phyloP scores from a whole-genome alignment of 1,140 invertebrate species.

The Physella acuta region DNA sequence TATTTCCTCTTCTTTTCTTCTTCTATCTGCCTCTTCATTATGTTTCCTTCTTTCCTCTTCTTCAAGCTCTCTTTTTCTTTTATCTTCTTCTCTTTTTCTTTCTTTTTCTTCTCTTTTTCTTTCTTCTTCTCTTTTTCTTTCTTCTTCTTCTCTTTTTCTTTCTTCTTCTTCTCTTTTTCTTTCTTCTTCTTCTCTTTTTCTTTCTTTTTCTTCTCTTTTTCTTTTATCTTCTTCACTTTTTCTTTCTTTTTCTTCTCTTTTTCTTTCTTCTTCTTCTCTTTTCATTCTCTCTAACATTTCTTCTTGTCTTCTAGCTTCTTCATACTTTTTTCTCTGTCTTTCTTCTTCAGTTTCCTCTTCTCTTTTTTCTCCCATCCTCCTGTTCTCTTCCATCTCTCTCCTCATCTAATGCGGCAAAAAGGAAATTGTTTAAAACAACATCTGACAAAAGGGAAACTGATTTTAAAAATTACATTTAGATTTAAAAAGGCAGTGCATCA shows the following conservation, averaged over 20 bases:
- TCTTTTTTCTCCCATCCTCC: too few species aligned
- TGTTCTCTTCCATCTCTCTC: too few species aligned
- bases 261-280: background rate
- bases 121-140: conserved; percentile 27
- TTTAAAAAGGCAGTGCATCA: too few species aligned
- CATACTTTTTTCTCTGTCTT: background rate
- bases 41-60: conserved; percentile 11
- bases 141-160: conserved; percentile 10
- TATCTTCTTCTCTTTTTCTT: conserved; percentile 28
- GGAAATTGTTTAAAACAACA: too few species aligned
- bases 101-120: conserved; percentile 27
- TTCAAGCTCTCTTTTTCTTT: conserved; percentile 12
- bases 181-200: background rate
- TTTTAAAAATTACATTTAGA: too few species aligned
- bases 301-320: background rate
- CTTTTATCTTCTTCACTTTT: background rate
- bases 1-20: conserved; percentile 14
- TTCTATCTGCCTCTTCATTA: conserved; percentile 10
- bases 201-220: background rate
- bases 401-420: too few species aligned
- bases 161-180: conserved; percentile 7
- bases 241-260: background rate
- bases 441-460: too few species aligned
- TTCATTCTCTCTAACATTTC: background rate
- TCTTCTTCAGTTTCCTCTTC: background rate